Base-by-base conservation (phyloP, 2,888 invertebrate species). In the Pandemis corylana region DNA sequence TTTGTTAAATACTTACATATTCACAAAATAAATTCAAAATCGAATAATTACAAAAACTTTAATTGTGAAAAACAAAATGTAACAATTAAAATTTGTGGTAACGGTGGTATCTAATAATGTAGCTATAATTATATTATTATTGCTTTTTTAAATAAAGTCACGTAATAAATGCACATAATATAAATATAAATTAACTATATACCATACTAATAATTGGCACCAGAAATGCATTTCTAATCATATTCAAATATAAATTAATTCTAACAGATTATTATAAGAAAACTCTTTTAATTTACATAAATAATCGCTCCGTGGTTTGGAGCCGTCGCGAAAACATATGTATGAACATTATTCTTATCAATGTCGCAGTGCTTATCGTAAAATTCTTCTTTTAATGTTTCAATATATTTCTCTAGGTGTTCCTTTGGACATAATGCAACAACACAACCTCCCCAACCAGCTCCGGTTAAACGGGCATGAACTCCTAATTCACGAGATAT, bases 371-470 rank as follows among this genome's bases (percentile, higher is more conserved):
- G 83, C 74, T 95, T 88, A 41, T 94, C 89, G 85, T 97, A 98
- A 89, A 96, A 98, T 72, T 96, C 95, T 68, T 96, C 94, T 87
- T 96, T 96, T 71, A 99, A 89, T 68, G 92, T 92, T 20, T 95
- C 89, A 62, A 98, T 95, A 86, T 97, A 98, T 77, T 95, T 89
- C 13, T 95, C 89, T 7, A 97, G 96, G 77, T 95, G 95, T 66
- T 96, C 95, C 73, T 95, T 95, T 0, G 96, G 95, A 71, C 97
- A 96, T 78, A 99, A 92, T 20, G 98, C 98, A 12, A 99, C 98
- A 71, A 97, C 96, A 90, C 99, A 99, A 6, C 99, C 99, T 53
- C 99, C 99, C 99, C 99, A 99, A 95, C 99, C 99, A 46, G 99
- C 99, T 51, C 99, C 99, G 1, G 99, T 99, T 56, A 99, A 94